Base-by-base conservation (phyloP, 2,113 vertebrate species). In the Emberiza fucata region DNA sequence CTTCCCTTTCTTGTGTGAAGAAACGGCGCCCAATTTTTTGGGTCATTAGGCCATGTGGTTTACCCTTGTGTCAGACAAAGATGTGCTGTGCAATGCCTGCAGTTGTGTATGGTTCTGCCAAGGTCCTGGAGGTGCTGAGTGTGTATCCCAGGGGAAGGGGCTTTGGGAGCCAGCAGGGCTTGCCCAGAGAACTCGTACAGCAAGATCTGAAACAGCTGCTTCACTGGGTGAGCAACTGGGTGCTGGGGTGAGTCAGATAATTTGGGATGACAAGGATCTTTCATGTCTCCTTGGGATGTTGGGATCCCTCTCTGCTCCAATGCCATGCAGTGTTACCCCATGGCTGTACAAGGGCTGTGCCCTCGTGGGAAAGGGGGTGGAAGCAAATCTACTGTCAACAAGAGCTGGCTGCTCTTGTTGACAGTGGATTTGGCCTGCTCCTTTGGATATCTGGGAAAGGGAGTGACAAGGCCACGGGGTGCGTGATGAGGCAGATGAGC, bases 1-100 rank as follows among this genome's bases (percentile, higher is more conserved):
- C 73, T 91, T 82, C 66, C 39, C 45, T 95, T 90, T 86, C 76
- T 90, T 63, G 47, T 88, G 42, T 73, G 92, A 81, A 86, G 60
- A 78, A 83, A 56, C 16, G 9, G 27, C 5, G 0, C 33, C 33
- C 12, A 63, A 37, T 39, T 75, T 90, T 94, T 64, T 40, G 72
- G 86, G 80, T 88, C 2, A 1, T 15, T 50, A 65, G 42, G 72
- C 50, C 82, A 23, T 0, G 6, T 83, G 68, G 56, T 31, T 88
- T 81, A 31, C 65, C 5, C 1, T 1, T 1, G 13, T 27, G 42
- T 33, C 27, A 72, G 31, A 69, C 57, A 72, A 50, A 77, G 37
- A 13, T 39, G 70, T 81, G 48, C 86, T 4, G 4, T 29, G 35
- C 4, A 12, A 39, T 70, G 68, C 44, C 25, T 77, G 22, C 2